These are phyloP conservation scores for Oryzias curvinotus DNA, from an alignment of 2,113 vertebrate genomes.

Conservation along the genomic window DNA sequence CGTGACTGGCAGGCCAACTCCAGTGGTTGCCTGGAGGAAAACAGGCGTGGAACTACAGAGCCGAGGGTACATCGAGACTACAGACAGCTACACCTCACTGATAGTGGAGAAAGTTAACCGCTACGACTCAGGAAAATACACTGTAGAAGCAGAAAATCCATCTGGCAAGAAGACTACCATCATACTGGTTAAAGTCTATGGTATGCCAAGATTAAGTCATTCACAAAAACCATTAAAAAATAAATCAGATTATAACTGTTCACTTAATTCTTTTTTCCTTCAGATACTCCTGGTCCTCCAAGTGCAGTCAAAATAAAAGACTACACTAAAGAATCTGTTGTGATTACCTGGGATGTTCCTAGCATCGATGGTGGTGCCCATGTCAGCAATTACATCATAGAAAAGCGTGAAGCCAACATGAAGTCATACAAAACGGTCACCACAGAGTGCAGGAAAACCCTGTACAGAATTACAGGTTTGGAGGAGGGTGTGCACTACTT, in stretches of 20 bases:
- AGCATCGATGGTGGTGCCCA: conserved; percentile 91
- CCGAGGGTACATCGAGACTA: conserved; percentile 91
- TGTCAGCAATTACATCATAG: conserved; percentile 94
- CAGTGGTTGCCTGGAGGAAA: conserved; percentile 91
- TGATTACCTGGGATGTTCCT: conserved; percentile 97
- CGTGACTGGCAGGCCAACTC: conserved; percentile 87
- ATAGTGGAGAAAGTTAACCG: conserved; percentile 93
- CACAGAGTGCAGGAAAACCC: conserved; percentile 93
- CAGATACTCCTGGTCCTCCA: conserved; percentile 96
- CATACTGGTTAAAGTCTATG: conserved; percentile 93
- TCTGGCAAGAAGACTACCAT: conserved; percentile 94
- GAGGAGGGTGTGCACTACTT: conserved; percentile 91
- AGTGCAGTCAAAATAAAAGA: conserved; percentile 91
- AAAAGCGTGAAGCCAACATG: conserved; percentile 96
- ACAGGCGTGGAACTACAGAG: conserved; percentile 87
- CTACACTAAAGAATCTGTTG: conserved; percentile 93
- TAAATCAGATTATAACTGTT: background rate
- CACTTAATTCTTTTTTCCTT: background rate
- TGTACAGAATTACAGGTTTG: conserved; percentile 89
- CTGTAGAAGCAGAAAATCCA: conserved; percentile 95
- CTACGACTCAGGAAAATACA: conserved; percentile 95
- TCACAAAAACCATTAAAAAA: no score
- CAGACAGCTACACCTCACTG: conserved; percentile 88
- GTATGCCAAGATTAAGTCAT: conserved; percentile 61
- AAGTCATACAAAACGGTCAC: conserved; percentile 97